Conservation (phyloP, 1,140 invertebrate genomes). For the Trachymyrmex cornetzi region DNA sequence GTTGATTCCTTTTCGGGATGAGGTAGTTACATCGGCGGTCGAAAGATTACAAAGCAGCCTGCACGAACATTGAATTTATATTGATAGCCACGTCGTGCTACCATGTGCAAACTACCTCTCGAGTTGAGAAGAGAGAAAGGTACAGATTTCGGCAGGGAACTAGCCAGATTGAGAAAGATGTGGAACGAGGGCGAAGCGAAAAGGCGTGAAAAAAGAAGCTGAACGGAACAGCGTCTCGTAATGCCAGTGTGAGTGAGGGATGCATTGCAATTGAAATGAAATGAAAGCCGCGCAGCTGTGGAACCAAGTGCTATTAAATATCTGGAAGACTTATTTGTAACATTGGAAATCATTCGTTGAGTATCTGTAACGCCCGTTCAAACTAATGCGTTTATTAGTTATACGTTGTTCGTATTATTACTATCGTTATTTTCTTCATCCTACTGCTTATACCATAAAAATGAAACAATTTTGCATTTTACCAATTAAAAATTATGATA, state of each 20-base stretch:
- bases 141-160: constrained; percentile 37
- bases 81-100: constrained; percentile 70
- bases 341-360: constrained; percentile 17
- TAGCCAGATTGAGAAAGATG: background rate
- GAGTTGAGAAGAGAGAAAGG: background rate
- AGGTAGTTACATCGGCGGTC: constrained; percentile 58
- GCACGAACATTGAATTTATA: constrained; percentile 67
- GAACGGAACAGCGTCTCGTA: constrained; percentile 16
- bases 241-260: constrained; percentile 31
- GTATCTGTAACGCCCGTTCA: background rate
- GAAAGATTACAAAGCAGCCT: constrained; percentile 71
- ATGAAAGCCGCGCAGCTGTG: constrained; percentile 1
- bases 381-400: constrained; percentile 26
- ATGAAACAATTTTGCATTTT: background rate
- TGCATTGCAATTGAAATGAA: constrained; percentile 41
- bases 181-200: background rate
- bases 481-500: background rate
- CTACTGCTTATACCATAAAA: background rate
- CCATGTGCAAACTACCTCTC: constrained; percentile 62
- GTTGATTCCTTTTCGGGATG: constrained; percentile 35
- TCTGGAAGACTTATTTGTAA: background rate
- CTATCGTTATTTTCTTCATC: background rate
- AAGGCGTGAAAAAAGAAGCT: constrained; percentile 44
- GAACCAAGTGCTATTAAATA: constrained; percentile 10
- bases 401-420: background rate